These are phyloP conservation scores for Pangasius macronema DNA, from an alignment of 2,797 vertebrate species.

Conservation along the genomic window DNA sequence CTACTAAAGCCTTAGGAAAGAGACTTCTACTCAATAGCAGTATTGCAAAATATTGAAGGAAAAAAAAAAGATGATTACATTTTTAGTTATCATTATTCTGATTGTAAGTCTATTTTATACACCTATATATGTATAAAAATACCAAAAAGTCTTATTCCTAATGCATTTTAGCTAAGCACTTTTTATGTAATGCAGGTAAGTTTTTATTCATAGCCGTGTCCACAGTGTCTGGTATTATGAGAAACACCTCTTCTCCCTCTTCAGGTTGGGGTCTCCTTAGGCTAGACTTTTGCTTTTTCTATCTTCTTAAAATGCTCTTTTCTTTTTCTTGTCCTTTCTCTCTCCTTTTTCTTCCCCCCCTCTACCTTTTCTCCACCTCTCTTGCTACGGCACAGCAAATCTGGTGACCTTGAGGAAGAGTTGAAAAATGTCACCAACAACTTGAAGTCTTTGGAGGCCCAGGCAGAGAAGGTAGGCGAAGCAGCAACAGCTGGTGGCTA, in stretches of 20 bases:
- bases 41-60: not conserved
- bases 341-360: conserved; percentile 61
- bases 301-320: conserved; percentile 70
- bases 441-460: conserved; percentile 97
- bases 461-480: conserved; percentile 88
- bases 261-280: conserved; percentile 50
- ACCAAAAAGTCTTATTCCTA: conserved; percentile 4
- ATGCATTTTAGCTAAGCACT: conserved; percentile 2
- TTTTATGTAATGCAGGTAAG: conserved; percentile 2
- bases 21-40: not conserved
- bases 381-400: conserved; percentile 85
- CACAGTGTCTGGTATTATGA: conserved; percentile 4
- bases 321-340: conserved; percentile 56
- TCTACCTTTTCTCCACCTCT: conserved; percentile 46
- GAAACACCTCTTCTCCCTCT: not conserved
- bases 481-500: conserved; percentile 28
- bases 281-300: conserved; percentile 58
- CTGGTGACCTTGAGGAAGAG: conserved; percentile 97
- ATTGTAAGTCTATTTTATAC: not conserved
- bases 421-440: conserved; percentile 99
- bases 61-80: not conserved
- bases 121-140: not conserved
- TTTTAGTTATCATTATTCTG: not conserved
- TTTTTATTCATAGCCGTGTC: conserved; percentile 3
- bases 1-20: conserved; percentile 38